phyloP scores from a whole-genome alignment of 2,797 vertebrate genomes.

The Pteronotus mesoamericanus region DNA sequence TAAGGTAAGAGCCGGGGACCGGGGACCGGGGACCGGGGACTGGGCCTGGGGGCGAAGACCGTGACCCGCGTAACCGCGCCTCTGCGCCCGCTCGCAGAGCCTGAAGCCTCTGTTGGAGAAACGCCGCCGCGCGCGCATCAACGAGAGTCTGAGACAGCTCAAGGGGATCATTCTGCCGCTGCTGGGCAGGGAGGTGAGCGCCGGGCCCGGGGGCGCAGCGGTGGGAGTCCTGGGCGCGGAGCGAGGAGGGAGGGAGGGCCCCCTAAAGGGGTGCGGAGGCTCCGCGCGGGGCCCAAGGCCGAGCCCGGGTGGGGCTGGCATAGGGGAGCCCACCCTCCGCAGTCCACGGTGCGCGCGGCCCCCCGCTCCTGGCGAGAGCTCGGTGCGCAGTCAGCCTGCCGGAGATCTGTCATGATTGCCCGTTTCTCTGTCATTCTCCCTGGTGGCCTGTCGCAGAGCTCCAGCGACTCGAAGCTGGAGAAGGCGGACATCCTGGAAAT shows the following conservation, averaged over 20 bases:
- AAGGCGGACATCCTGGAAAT: conserved; percentile 93
- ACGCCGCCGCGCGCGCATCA: conserved; percentile 90
- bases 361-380: not conserved
- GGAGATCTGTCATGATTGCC: not conserved
- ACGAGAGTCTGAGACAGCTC: conserved; percentile 88
- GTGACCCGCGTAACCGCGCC: not conserved
- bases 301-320: not conserved
- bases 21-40: accelerated
- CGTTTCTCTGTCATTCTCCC: not conserved
- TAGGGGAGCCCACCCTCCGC: no score
- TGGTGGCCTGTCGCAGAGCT: conserved; percentile 79
- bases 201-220: not conserved
- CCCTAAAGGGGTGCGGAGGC: accelerated
- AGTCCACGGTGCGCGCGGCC: not conserved
- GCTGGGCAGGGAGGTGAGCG: conserved; percentile 88
- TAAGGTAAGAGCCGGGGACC: conserved; percentile 83
- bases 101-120: conserved; percentile 90
- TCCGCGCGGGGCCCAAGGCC: not conserved
- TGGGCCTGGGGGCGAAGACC: not conserved
- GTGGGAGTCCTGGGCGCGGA: not conserved
- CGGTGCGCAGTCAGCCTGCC: not conserved
- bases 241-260: accelerated
- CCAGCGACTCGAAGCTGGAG: conserved; percentile 88
- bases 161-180: conserved; percentile 89
- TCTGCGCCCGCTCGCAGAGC: conserved; percentile 75